Base-by-base conservation (phyloP, 2,888 invertebrate genomes). In the Xylophagus ater region DNA sequence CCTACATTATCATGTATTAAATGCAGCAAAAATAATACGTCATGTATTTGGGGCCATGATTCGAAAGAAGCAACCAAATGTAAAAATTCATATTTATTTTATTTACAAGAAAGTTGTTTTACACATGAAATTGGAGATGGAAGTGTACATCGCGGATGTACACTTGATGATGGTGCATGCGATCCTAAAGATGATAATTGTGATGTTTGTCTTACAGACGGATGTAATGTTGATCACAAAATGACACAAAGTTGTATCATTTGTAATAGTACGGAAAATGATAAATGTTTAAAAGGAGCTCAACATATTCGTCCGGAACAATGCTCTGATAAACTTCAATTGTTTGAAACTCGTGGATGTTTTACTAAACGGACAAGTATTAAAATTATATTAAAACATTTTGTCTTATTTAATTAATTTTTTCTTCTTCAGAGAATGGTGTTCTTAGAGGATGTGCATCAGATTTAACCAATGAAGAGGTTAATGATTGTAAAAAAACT, bases 1-100 rank as follows among this genome's bases (percentile, higher is more conserved):
- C 37, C 49, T 1, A n/a, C 33, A 13, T 31, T 49, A 3, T n/a
- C 14, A 0, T 52, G 51, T 33, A 43, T 48, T 19, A 35, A 47
- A 17, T 52, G 51, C 30, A 37, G 41, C 6, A 7, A 1, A 20
- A 23, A 36, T 14, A 14, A 46, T 10, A 13, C 30, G 5, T 19
- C 30, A 7, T 49, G 47, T 30, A 19, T 37, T 10, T 43, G 43
- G 41, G 45, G 43, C 4, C 31, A 15, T 17, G n/a, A 17, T 12
- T 6, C 5, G 6, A 10, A 12, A 10, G 10, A 19, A 10, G 19
- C 20, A 6, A 15, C 9, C 4, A n/a, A 2, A 5, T 42, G 41
- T 20, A 30, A 6, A 9, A 30, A n/a, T 15, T 1, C 12, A 9
- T n/a, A 34, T 4, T 12, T 19, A 9, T 35, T 12, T n/a, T 34